Evolutionary conservation across 1,140 invertebrate genomes (phyloP), one percentile per base, ranked within the genome.

Genomic region (Rhagoletis pomonella): DNA sequence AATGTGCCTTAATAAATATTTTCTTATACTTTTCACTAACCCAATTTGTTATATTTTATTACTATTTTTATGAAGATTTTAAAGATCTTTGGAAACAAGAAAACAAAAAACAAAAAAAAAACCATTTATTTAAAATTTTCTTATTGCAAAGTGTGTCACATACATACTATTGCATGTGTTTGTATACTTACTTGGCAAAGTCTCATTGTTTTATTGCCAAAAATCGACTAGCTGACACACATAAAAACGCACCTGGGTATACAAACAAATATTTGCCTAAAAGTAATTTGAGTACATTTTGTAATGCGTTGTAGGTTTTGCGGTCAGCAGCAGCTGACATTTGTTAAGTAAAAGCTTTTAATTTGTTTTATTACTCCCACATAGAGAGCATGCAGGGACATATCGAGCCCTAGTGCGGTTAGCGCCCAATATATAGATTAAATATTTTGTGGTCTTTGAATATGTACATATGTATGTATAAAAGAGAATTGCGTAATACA

Each of bases 121-220:
- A n/a, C n/a, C n/a, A n/a, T n/a, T n/a, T n/a, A 29, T 29, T 29
- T 29, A 29, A 29, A 29, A 29, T 29, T 29, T 29, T 29, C 29
- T 29, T 29, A 29, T 29, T 29, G 29, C 29, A 29, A 29, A 29
- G 29, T 29, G 29, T 29, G 29, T 29, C 29, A 29, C 29, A 29
- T 29, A 29, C 29, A 29, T 29, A 29, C 29, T 29, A 29, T 29
- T 29, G 29, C 29, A 29, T 29, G 29, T 29, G 1, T 29, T 29
- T 29, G 29, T 29, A 29, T 62, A 81, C 73, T 17, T n/a, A 81
- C 3, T 81, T 81, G 73, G 73, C 73, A 81, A 29, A 10, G 55
- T 50, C 5, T 29, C n/a, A 55, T 81, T 50, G 19, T 81, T 58
- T 81, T 50, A 81, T 81, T 81, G 73, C 73, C 73, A 81, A 81